These are phyloP conservation scores for Helleia helle DNA, from an alignment of 2,888 invertebrate species.

Conservation along the genomic window DNA sequence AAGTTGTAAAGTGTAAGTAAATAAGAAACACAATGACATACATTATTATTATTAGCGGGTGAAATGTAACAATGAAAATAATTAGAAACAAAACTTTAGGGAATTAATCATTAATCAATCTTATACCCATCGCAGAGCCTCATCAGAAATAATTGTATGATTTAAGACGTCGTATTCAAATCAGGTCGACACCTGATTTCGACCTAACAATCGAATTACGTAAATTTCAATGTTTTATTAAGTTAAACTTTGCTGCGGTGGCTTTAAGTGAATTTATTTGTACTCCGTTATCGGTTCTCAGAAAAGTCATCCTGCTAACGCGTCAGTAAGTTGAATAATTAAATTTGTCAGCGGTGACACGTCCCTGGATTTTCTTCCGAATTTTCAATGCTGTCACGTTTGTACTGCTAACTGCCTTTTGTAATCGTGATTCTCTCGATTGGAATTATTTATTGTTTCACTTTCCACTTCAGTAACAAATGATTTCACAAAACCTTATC, in stretches of 20 bases:
- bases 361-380: conserved; percentile 62
- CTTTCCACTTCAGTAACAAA: conserved; percentile 44
- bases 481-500: conserved; percentile 17
- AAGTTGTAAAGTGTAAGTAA: too few species aligned
- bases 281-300: conserved; percentile 69
- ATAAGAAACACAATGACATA: too few species aligned
- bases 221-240: conserved; percentile 71
- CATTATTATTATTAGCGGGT: background rate
- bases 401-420: conserved; percentile 40
- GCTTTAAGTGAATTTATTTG: conserved; percentile 71
- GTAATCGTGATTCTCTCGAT: conserved; percentile 62
- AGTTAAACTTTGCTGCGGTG: conserved; percentile 71
- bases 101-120: background rate
- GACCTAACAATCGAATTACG: conserved; percentile 64
- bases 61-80: background rate
- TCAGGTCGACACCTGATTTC: conserved; percentile 46
- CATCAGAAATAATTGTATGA: conserved; percentile 29
- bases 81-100: background rate
- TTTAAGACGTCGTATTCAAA: conserved; percentile 66
- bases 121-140: background rate
- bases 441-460: conserved; percentile 71
- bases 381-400: conserved; percentile 63
- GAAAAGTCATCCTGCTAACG: conserved; percentile 71
- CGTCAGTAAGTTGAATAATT: conserved; percentile 73
- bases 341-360: conserved; percentile 70